phyloP scores from a whole-genome alignment of 2,113 vertebrate species.

The Pedetes capensis region DNA sequence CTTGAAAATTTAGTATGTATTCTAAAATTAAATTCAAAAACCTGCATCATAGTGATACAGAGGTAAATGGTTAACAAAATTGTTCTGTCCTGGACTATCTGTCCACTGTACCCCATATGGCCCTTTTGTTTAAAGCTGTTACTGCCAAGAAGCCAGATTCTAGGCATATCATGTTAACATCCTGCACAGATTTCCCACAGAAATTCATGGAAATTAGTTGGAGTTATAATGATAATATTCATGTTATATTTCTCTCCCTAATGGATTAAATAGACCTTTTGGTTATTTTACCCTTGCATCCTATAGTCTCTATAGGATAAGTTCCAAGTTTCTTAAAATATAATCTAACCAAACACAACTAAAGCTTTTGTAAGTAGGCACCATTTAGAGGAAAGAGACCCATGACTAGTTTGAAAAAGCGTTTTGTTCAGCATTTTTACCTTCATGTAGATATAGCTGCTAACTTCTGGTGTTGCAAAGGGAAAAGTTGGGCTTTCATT shows the following conservation, averaged over 20 bases:
- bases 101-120: neutral
- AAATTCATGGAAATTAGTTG: constrained; percentile 1
- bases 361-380: constrained; percentile 44
- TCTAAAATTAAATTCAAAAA: neutral
- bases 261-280: neutral
- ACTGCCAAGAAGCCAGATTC: constrained; percentile 21
- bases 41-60: neutral
- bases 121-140: neutral
- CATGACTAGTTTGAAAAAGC: neutral
- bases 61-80: neutral
- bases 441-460: constrained; percentile 7
- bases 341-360: neutral
- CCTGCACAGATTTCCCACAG: neutral
- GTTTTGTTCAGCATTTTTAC: constrained; percentile 37
- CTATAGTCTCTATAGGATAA: neutral
- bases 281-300: neutral
- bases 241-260: neutral
- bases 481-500: constrained; percentile 43
- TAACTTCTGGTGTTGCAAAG: constrained; percentile 54
- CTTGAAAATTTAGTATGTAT: neutral
- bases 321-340: neutral
- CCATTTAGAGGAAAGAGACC: constrained; percentile 29
- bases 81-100: neutral
- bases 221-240: neutral
- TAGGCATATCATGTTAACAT: neutral